Evolutionary conservation across 2,113 vertebrate genomes (phyloP).

Genomic region (Haemorhous mexicanus): DNA sequence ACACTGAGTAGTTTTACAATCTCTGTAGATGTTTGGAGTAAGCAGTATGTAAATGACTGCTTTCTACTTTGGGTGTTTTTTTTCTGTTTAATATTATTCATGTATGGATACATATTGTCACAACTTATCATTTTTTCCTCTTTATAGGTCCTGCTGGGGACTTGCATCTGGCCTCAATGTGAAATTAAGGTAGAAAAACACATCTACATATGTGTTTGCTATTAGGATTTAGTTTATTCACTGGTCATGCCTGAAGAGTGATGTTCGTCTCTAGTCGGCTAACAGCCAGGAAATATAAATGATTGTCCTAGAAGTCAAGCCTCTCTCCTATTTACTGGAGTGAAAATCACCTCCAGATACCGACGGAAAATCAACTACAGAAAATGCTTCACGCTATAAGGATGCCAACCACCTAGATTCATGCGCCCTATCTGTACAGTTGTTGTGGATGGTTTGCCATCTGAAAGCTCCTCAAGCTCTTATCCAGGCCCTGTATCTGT

Average conservation of each 20-base stretch:
- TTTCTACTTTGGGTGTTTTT: neutral
- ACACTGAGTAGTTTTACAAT: neutral
- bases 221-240: conserved; percentile 78
- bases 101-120: conserved; percentile 42
- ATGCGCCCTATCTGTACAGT: conserved; percentile 90
- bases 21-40: neutral
- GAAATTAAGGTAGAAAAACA: conserved; percentile 82
- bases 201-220: conserved; percentile 75
- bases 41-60: conserved; percentile 25
- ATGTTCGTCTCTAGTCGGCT: conserved; percentile 78
- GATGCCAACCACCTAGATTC: conserved; percentile 91
- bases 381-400: conserved; percentile 83
- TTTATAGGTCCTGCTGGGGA: conserved; percentile 86
- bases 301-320: conserved; percentile 84
- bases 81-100: conserved; percentile 24
- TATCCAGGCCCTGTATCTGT: conserved; percentile 82
- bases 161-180: conserved; percentile 84
- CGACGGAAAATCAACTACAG: conserved; percentile 73
- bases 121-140: conserved; percentile 51
- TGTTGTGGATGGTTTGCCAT: conserved; percentile 91
- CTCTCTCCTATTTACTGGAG: conserved; percentile 81
- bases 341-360: conserved; percentile 82
- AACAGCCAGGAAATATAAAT: conserved; percentile 81
- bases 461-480: conserved; percentile 86
- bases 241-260: conserved; percentile 87